Evolutionary conservation across 2,113 vertebrate genomes (phyloP).

Genomic region (Isurus oxyrinchus): DNA sequence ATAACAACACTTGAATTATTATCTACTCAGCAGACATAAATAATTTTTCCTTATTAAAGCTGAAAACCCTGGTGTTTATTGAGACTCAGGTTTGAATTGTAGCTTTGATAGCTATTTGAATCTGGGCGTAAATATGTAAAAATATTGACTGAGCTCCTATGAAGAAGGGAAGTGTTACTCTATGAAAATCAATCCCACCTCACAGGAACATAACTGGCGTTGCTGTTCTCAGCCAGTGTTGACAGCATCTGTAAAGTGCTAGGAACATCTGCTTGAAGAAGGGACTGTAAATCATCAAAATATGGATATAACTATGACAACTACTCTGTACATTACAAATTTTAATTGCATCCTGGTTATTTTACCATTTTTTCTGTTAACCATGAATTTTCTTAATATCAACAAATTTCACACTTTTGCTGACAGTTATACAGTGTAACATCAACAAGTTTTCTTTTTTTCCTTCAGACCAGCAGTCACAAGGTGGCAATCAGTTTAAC

Average conservation of each 20-base stretch:
- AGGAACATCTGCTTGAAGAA: background rate
- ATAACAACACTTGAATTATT: background rate
- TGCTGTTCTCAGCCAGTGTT: background rate
- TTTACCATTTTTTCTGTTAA: background rate
- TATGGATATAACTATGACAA: background rate
- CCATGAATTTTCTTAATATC: background rate
- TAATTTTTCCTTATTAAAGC: background rate
- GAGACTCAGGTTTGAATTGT: background rate
- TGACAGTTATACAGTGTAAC: background rate
- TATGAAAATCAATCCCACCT: background rate
- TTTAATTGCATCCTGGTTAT: background rate
- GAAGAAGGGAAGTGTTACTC: background rate
- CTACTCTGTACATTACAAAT: background rate
- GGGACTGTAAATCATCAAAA: background rate
- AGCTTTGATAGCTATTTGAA: background rate
- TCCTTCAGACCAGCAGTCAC: background rate
- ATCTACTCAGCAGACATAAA: background rate
- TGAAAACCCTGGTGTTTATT: background rate
- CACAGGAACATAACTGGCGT: background rate
- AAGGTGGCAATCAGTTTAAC: constrained; percentile 13
- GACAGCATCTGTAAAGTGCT: background rate
- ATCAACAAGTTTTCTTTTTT: constrained; percentile 15
- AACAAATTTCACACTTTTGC: background rate
- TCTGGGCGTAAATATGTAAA: background rate
- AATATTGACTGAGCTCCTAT: background rate